A percentile compares a stretch with the other conserved stretches of the same genome.
These are phyloP conservation scores for Cosmopolites sordidus DNA, from an alignment of 2,888 invertebrate species.

Conservation along the genomic window DNA sequence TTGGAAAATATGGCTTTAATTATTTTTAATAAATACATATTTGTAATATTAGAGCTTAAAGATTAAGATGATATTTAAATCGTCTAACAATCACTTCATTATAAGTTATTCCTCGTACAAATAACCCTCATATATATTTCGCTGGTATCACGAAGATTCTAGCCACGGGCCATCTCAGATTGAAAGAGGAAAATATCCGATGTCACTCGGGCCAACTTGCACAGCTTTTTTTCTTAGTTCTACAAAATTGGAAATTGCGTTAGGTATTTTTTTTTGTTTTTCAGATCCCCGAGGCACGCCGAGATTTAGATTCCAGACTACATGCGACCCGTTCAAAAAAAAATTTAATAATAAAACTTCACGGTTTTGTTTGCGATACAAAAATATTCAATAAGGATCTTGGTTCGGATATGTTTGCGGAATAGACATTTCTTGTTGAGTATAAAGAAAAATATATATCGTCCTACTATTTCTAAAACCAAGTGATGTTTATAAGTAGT, in stretches of 20 bases:
- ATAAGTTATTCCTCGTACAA: too few relatives aligned
- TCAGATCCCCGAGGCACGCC: background rate
- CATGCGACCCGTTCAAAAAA: background rate
- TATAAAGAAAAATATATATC: too few relatives aligned
- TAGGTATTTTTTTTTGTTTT: slow-evolving; percentile 5
- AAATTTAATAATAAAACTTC: slow-evolving; percentile 14
- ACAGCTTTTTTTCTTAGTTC: background rate
- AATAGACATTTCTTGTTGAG: background rate
- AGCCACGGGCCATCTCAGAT: background rate
- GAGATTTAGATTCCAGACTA: slow-evolving; percentile 8
- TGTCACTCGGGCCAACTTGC: background rate
- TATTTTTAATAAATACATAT: too few relatives aligned
- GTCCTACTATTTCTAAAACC: too few relatives aligned
- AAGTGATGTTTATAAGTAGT: too few relatives aligned
- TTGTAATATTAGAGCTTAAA: too few relatives aligned
- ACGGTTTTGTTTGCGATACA: slow-evolving; percentile 3
- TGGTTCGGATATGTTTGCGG: too few relatives aligned
- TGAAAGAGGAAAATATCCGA: slow-evolving; percentile 3
- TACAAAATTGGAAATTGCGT: slow-evolving; percentile 14
- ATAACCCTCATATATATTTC: background rate
- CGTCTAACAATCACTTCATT: too few relatives aligned
- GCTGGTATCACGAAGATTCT: background rate
- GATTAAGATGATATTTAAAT: too few relatives aligned
- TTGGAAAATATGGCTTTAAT: too few relatives aligned
- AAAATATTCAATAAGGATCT: too few relatives aligned